Conservation (phyloP, 1,140 invertebrate species). For the Meloidogyne floridensis region DNA sequence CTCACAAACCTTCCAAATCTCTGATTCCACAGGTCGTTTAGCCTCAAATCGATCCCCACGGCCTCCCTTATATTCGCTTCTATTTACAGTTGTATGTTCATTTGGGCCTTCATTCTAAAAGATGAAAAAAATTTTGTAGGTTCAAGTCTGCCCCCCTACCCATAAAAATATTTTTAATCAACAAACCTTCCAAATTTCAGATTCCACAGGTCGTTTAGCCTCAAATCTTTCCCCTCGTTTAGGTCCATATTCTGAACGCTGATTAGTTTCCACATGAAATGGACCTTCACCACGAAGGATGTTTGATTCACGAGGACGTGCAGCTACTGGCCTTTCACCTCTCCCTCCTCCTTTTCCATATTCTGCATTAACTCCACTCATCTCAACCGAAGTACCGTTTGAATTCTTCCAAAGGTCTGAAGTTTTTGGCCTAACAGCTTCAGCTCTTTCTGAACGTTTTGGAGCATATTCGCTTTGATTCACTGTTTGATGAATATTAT, state of each 20-base stretch:
- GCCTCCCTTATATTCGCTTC: slow-evolving; percentile 18
- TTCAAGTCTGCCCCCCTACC: too few relatives aligned
- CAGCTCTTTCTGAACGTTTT: slow-evolving; percentile 9
- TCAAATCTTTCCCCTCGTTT: slow-evolving; percentile 36
- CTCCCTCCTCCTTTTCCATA: slow-evolving; percentile 18
- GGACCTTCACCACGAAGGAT: slow-evolving; percentile 30
- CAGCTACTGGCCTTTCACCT: slow-evolving; percentile 21
- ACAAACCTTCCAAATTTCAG: slow-evolving; percentile 35
- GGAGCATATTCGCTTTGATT: slow-evolving; percentile 18
- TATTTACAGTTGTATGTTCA: slow-evolving; percentile 29
- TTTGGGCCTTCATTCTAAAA: slow-evolving; percentile 25
- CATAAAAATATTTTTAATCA: too few relatives aligned
- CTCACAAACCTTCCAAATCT: slow-evolving; percentile 33
- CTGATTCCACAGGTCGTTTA: slow-evolving; percentile 31
- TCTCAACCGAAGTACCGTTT: slow-evolving; percentile 1
- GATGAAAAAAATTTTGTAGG: neutral
- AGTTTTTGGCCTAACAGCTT: slow-evolving; percentile 28
- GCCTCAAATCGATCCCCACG: slow-evolving; percentile 27
- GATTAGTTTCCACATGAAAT: slow-evolving; percentile 33
- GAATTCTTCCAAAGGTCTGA: slow-evolving; percentile 28
- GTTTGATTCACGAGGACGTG: slow-evolving; percentile 32
- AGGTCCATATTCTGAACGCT: slow-evolving; percentile 27
- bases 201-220: slow-evolving; percentile 28
- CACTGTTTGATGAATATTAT: slow-evolving; percentile 1
- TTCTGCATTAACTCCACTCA: slow-evolving; percentile 19